These are phyloP conservation scores for Notospermus geniculatus DNA, from an alignment of 1,140 invertebrate species.

Conservation along the genomic window DNA sequence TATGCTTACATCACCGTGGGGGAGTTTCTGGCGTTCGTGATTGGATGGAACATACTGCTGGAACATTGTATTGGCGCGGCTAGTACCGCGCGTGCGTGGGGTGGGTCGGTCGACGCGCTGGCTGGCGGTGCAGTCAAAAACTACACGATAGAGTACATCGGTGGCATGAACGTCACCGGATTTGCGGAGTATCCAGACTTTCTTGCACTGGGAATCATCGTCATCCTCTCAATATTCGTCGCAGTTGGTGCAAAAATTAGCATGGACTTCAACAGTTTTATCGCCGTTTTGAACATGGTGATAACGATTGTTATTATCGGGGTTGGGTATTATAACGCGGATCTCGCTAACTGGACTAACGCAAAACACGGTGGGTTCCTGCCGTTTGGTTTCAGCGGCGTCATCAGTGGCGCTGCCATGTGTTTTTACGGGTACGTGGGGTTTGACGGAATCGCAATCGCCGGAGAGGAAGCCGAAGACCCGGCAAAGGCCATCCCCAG, in stretches of 20 bases:
- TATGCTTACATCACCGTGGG: slow-evolving; percentile 24
- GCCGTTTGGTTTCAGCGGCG: slow-evolving; percentile 25
- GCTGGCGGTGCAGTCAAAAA: slow-evolving; percentile 15
- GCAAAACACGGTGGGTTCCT: slow-evolving; percentile 25
- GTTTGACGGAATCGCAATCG: slow-evolving; percentile 74
- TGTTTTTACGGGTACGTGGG: slow-evolving; percentile 40
- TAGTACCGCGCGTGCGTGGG: slow-evolving; percentile 24
- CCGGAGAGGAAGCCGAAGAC: slow-evolving; percentile 80
- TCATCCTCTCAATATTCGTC: slow-evolving; percentile 42
- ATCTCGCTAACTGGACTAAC: slow-evolving; percentile 21
- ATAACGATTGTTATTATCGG: slow-evolving; percentile 62
- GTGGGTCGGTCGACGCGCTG: slow-evolving; percentile 21
- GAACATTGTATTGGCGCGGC: slow-evolving; percentile 42
- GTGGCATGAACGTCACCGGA: slow-evolving; percentile 7
- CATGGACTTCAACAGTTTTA: slow-evolving; percentile 69
- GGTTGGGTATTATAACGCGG: slow-evolving; percentile 21
- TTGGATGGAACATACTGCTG: slow-evolving; percentile 37
- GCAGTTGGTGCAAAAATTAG: slow-evolving; percentile 79
- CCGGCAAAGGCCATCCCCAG: slow-evolving; percentile 75
- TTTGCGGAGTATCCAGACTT: slow-evolving; percentile 73
- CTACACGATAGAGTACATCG: slow-evolving; percentile 51
- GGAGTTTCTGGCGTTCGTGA: slow-evolving; percentile 18
- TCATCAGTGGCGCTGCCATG: slow-evolving; percentile 27
- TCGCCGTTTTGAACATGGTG: slow-evolving; percentile 65
- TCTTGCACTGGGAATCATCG: slow-evolving; percentile 65